A percentile compares a stretch with the other conserved stretches of the same genome.
These are phyloP conservation scores for Hypothenemus hampei DNA, from an alignment of 1,140 invertebrate species.

Conservation along the genomic window DNA sequence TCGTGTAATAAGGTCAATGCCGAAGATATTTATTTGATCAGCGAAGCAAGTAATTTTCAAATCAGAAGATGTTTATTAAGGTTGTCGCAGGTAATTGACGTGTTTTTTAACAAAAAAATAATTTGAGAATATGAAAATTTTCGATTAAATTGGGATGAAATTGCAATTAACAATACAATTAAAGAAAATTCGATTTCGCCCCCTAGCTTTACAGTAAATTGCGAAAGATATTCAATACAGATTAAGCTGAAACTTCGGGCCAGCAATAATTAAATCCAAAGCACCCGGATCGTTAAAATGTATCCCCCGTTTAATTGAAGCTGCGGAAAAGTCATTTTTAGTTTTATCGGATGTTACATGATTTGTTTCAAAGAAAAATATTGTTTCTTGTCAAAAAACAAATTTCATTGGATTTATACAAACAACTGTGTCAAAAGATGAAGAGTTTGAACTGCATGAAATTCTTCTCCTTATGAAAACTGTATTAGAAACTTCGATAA, in stretches of 20 bases:
- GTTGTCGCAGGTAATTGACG: too few species aligned
- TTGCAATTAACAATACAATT: constrained; percentile 3
- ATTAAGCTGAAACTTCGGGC: constrained; percentile 6
- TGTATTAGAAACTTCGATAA: constrained; percentile 20
- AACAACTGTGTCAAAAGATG: too few species aligned
- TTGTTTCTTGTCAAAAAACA: too few species aligned
- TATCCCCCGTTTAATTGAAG: constrained; percentile 5
- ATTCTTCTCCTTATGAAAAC: neutral
- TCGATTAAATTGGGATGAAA: neutral
- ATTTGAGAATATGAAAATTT: too few species aligned
- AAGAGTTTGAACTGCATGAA: constrained; percentile 8
- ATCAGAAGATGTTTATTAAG: too few species aligned
- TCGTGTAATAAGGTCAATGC: too few species aligned
- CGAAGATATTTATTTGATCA: too few species aligned
- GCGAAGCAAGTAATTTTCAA: too few species aligned
- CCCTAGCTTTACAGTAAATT: neutral
- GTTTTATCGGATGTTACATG: neutral
- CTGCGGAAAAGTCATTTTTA: constrained; percentile 2
- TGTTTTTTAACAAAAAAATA: too few species aligned
- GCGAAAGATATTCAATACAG: constrained; percentile 10
- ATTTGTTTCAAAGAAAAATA: too few species aligned
- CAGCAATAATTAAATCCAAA: constrained; percentile 10
- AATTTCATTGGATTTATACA: too few species aligned
- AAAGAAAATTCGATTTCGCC: neutral
- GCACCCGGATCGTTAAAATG: constrained; percentile 6